Evolutionary conservation across 1,140 invertebrate species (phyloP).

Genomic region (Epicauta chinensis): DNA sequence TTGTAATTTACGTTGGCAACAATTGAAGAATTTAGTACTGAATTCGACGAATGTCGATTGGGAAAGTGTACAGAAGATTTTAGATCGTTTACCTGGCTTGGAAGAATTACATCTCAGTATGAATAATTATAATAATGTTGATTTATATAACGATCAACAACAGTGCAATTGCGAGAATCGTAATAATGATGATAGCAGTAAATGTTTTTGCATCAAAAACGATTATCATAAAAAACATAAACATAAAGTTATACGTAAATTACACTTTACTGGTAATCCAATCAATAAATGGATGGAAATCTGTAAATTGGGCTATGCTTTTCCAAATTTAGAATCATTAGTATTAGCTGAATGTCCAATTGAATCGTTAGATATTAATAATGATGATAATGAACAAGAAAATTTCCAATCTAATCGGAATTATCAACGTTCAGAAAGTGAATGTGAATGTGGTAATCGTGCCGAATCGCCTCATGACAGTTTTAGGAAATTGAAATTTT

Average conservation of each 20-base stretch:
- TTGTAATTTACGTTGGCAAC: constrained; percentile 45
- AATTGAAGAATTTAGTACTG: constrained; percentile 70
- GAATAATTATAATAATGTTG: constrained; percentile 74
- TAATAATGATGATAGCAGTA: constrained; percentile 24
- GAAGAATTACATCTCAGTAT: constrained; percentile 87
- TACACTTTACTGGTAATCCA: constrained; percentile 80
- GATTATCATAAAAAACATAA: constrained; percentile 42
- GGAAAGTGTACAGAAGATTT: constrained; percentile 69
- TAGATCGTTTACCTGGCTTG: constrained; percentile 67
- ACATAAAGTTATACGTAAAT: constrained; percentile 61
- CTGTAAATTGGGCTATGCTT: constrained; percentile 72
- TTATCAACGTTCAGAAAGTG: constrained; percentile 46
- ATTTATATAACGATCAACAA: constrained; percentile 32
- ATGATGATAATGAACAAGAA: constrained; percentile 43
- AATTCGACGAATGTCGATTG: constrained; percentile 82
- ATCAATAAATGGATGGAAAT: constrained; percentile 76
- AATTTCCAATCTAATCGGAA: constrained; percentile 37
- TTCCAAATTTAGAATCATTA: constrained; percentile 77
- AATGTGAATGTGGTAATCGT: constrained; percentile 41
- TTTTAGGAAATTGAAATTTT: constrained; percentile 63
- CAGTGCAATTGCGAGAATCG: constrained; percentile 20
- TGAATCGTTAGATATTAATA: constrained; percentile 49
- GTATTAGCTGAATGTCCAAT: constrained; percentile 82
- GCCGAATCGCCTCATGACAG: constrained; percentile 42
- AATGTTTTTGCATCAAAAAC: constrained; percentile 25